These are phyloP conservation scores for Tachina fera DNA, from an alignment of 2,888 invertebrate genomes.

Conservation along the genomic window DNA sequence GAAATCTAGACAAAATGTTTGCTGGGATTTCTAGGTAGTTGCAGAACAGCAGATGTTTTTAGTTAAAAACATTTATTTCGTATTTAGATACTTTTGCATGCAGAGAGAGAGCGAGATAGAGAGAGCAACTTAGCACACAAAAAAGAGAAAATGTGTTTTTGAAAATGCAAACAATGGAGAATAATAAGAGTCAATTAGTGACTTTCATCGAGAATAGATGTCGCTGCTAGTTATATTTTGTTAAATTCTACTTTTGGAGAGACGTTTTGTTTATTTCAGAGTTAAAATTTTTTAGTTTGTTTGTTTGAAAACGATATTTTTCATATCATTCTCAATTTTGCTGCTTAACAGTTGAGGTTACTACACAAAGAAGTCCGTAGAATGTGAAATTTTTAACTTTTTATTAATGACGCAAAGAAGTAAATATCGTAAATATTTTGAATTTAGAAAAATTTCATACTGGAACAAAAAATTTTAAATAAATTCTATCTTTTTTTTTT, in stretches of 20 bases:
- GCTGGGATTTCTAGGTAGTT: not conserved
- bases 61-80: not conserved
- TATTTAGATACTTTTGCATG: constrained; percentile 36
- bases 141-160: not conserved
- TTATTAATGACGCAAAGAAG: no score
- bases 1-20: not conserved
- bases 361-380: no score
- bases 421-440: no score
- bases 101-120: not conserved
- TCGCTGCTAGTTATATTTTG: constrained; percentile 2
- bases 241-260: not conserved
- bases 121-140: no score
- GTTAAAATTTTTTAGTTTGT: not conserved
- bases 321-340: constrained; percentile 29
- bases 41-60: constrained; percentile 68
- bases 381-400: no score
- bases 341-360: constrained; percentile 14
- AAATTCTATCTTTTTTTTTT: no score
- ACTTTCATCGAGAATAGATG: constrained; percentile 41
- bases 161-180: constrained; percentile 13
- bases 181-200: constrained; percentile 25
- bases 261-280: constrained; percentile 6
- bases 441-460: no score
- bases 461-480: no score
- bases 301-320: not conserved